Base-by-base conservation (phyloP, 2,888 invertebrate genomes). In the Himalopsyche tibetana region DNA sequence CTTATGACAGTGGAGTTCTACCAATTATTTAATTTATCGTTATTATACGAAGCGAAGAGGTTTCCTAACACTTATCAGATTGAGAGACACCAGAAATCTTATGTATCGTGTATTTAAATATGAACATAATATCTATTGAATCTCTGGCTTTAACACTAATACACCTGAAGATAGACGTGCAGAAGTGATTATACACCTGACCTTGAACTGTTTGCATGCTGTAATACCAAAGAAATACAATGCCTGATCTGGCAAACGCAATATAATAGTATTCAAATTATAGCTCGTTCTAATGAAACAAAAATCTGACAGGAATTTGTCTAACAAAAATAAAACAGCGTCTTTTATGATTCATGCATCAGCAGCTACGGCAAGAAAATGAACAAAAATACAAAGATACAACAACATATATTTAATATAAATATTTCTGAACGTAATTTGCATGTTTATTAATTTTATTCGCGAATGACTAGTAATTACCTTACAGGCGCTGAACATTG, bases 151-250 rank as follows among this genome's bases (percentile, higher is more conserved):
- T 28, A 28, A 63, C 63, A 63, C 63, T 8, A n/a, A 28, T 63
- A 63, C 63, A 19, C 28, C 28, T 63, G 63, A n/a, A 63, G 28
- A 63, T 8, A 19, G 63, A 63, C 19, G 28, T 63, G 63, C 4
- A 63, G 19, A 63, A 63, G 63, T 63, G 63, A 4, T 11, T 4
- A 19, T 19, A 63, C 11, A 63, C 5, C 19, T 19, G 63, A 63
- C 63, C 63, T 19, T 63, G 63, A 63, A 63, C 63, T 63, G 63
- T 19, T 19, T 9, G 6, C 11, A 19, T 63, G 63, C 15, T 63
- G 28, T 63, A 19, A 63, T 63, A 63, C 63, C 28, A 63, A 63
- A 19, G 8, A 63, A 63, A 63, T 63, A 63, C 63, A 19, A 63
- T 63, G 19, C n/a, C n/a, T n/a, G 56, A 56, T 56, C 56, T 56